A percentile compares a stretch with the other conserved stretches of the same genome.
Evolutionary conservation across 92 coral and sea anemone species (phyloP).

Genomic region (Porites evermanni): DNA sequence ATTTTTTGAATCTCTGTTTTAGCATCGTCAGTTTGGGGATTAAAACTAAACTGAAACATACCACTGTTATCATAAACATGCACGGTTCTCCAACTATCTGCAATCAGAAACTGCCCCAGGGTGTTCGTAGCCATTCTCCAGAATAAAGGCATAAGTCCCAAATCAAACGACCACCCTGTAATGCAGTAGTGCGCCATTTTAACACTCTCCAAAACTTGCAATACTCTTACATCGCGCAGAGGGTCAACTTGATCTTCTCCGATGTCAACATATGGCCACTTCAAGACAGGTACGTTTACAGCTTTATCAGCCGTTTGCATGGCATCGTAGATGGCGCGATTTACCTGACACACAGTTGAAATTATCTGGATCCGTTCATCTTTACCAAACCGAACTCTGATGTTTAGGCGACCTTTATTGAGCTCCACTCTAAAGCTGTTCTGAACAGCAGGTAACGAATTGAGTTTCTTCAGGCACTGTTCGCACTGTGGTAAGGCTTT

Average conservation of each 20-base stretch:
- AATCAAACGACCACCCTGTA: slow-evolving; percentile 39
- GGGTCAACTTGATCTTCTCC: slow-evolving; percentile 24
- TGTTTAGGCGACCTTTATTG: too few species aligned
- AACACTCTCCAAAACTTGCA: not conserved
- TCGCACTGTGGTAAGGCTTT: too few species aligned
- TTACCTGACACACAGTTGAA: too few species aligned
- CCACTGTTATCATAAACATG: slow-evolving; percentile 41
- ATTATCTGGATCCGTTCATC: too few species aligned
- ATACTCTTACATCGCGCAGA: slow-evolving; percentile 17
- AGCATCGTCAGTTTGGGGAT: not conserved
- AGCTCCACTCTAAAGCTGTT: too few species aligned
- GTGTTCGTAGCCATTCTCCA: slow-evolving; percentile 32
- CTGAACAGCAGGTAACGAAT: too few species aligned
- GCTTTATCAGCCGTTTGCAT: too few species aligned
- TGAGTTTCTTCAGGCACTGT: too few species aligned
- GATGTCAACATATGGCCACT: slow-evolving; percentile 16
- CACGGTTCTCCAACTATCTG: slow-evolving; percentile 19
- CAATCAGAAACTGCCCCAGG: slow-evolving; percentile 49
- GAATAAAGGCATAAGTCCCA: not conserved
- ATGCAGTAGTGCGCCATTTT: slow-evolving; percentile 28
- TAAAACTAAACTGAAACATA: slow-evolving; percentile 9
- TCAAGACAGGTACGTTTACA: too few species aligned
- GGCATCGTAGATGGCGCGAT: too few species aligned
- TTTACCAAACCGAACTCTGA: too few species aligned
- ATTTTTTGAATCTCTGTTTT: slow-evolving; percentile 3